Base-by-base conservation (phyloP, 2,113 vertebrate species). In the Trogon surrucura region DNA sequence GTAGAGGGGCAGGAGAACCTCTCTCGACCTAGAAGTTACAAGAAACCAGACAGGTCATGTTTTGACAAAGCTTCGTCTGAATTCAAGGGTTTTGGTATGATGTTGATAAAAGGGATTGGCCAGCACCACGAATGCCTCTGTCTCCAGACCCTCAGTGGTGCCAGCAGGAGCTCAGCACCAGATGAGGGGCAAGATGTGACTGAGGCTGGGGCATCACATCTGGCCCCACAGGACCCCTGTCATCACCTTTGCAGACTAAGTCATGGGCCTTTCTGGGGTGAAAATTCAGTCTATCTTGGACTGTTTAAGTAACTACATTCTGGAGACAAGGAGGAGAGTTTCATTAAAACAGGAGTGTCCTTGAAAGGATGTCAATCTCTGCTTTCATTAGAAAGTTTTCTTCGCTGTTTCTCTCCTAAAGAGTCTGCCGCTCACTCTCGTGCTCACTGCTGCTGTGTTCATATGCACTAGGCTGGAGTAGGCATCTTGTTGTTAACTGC, bases 21-120 rank as follows among this genome's bases (percentile, higher is more conserved):
- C 36, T 36, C 36, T 36, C 36, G 9, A 36, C 36, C 36, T 36
- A 36, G 36, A 88, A 90, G 66, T 92, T 96, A 27, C 60, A 94
- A 95, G 7, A 82, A 92, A 50, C 34, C 34, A 91, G 67, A 66
- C 87, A 89, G 78, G 66, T 91, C 45, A 26, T 80, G 75, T 94
- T 95, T 95, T 96, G 80, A 90, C 51, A 94, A 95, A 95, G 45
- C 72, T 97, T 88, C 34, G 27, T 10, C 19, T 93, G 29, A 91
- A 80, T 70, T 36, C n/a, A 83, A 66, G 9, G 2, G 6, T 77
- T 79, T 61, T 0, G 0, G 11, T 70, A 16, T 7, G 45, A 77
- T 16, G 6, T 41, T 41, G 41, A 41, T 41, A 41, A 41, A 41
- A 41, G n/a, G 19, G 15, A 73, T 27, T 7, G 36, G 10, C 12